Evolutionary conservation across 2,888 invertebrate genomes (phyloP).

Genomic region (Pseudolycoriella hygida): DNA sequence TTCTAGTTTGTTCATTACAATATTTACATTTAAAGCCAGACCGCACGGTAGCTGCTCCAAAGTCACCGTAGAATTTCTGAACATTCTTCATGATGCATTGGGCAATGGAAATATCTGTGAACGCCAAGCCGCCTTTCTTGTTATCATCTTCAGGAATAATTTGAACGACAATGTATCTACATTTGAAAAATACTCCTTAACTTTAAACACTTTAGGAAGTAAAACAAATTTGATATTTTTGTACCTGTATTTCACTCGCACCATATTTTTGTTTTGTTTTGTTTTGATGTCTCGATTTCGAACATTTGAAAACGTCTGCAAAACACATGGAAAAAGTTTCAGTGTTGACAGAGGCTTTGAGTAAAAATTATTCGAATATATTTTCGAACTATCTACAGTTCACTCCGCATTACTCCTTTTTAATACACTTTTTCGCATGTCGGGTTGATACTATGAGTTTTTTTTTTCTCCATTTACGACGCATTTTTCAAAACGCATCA

Average conservation of each 20-base stretch:
- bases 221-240: conserved; percentile 6
- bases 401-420: no score
- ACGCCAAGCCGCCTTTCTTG: conserved; percentile 21
- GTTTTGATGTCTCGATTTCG: no score
- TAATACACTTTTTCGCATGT: no score
- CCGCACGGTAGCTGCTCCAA: conserved; percentile 50
- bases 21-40: conserved; percentile 61
- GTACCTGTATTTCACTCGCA: conserved; percentile 49
- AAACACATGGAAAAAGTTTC: no score
- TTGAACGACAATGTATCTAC: conserved; percentile 51
- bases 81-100: conserved; percentile 38
- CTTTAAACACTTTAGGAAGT: background rate
- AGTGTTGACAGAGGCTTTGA: no score
- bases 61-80: conserved; percentile 55
- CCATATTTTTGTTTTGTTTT: conserved; percentile 31
- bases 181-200: background rate
- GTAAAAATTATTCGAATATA: no score
- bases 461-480: no score
- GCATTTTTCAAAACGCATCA: no score
- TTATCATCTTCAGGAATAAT: conserved; percentile 34
- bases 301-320: no score
- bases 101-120: conserved; percentile 3
- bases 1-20: conserved; percentile 56
- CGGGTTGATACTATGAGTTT: no score
- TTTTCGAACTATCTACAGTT: no score